Base-by-base conservation (phyloP, 2,888 invertebrate genomes). In the Megaustenia siamemsis region DNA sequence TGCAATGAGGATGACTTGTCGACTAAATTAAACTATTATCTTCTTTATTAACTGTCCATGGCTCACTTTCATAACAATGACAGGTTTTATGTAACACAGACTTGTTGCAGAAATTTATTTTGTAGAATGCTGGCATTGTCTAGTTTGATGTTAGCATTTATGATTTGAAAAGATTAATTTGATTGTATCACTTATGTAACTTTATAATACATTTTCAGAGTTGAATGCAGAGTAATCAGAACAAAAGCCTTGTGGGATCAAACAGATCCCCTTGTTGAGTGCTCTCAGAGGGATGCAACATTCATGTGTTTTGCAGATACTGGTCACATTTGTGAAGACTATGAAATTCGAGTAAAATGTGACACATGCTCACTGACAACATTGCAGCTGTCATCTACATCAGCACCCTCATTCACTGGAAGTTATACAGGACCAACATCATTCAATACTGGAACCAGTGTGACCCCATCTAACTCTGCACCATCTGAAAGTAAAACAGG, bases 281-380 rank as follows among this genome's bases (percentile, higher is more conserved):
- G 93, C 85, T 90, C 92, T 71, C 92, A 97, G 85, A 43, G 12
- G 18, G 95, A 95, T 24, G 97, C 97, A 0, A 49, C 78, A 73
- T 94, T 97, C 0, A 93, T 96, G 8, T 97, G 97, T 92, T 94
- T 93, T 83, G 94, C 92, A 84, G 89, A 88, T 6, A 86, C 89
- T 5, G 88, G 88, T 53, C 88, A 90, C 84, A 87, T 66, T 12
- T 93, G 93, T 85, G 86, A 88, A 8, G 92, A 93, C 86, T 93
- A 93, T 86, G 93, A 93, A 90, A 90, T 93, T 28, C 84, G 93
- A 45, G 92, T 93, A 77, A 90, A 89, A 60, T 93, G 93, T 86
- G 94, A 95, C 53, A 83, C 86, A n/a, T 89, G 88, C 66, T 53
- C 66, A 0, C 63, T 81, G 28, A 78, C 85, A 18, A 43, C 56